Base-by-base conservation (phyloP, 2,888 invertebrate species). In the Drosophila putrida region DNA sequence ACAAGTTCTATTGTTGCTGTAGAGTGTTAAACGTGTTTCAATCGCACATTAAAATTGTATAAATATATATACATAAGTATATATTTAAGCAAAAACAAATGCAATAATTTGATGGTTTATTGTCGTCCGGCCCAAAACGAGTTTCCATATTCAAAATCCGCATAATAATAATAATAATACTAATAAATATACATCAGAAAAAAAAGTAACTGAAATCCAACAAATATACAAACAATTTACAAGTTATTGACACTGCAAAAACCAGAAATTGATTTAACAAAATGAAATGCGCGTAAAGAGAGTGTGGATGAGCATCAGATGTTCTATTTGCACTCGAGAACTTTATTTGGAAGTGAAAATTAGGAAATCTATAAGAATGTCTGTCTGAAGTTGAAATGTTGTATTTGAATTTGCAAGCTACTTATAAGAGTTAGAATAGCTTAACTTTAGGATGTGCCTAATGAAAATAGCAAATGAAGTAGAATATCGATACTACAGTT, bases 171-270 rank as follows among this genome's bases (percentile, higher is more conserved):
- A 75, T 63, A 60, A 72, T 60, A 79, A 59, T 67, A 68, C 31
- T 62, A 65, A 71, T 59, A 70, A 54, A 61, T 63, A 31, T 31
- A 36, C 36, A 31, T 41, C 61, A 28, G 6, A 57, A 44, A 49
- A 51, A 47, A 66, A 59, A 27, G 58, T 71, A 83, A 77, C 55
- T 72, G 54, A 82, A 75, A 63, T 63, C 11, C 54, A 33, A 31
- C 8, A 51, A 67, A 66, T 41, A 51, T 39, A 39, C 51, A 62
- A 65, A 63, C 72, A 69, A 78, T 84, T 84, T 76, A 75, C 69
- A 86, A 88, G 84, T 84, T 84, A 84, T 86, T 84, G 89, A 88
- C 84, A 88, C 72, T 77, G 76, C 60, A 70, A 43, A 20, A 59
- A 61, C 15, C 28, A 27, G 13, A 54, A 54, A 51, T 55, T 46